Evolutionary conservation across 2,888 invertebrate species (phyloP).

Genomic region (Sericinus montela): DNA sequence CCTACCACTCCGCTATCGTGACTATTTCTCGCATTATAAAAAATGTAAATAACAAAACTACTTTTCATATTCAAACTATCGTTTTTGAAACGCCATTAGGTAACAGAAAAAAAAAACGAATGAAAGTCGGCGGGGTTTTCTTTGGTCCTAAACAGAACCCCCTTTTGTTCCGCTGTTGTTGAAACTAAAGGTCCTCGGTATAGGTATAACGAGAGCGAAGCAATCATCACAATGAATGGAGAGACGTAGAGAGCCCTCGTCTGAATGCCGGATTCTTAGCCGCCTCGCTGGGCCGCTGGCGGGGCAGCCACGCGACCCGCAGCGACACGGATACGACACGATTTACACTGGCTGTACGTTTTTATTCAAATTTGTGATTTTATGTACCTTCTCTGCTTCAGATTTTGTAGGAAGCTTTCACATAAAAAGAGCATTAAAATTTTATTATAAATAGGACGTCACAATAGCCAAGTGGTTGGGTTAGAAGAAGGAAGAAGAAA

Average conservation of each 20-base stretch:
- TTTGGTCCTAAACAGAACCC: conserved; percentile 16
- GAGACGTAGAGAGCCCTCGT: conserved; percentile 40
- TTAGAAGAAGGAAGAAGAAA: no score
- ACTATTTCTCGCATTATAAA: no score
- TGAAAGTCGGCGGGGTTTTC: conserved; percentile 10
- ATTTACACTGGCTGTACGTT: neutral
- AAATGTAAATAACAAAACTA: no score
- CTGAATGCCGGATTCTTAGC: conserved; percentile 49
- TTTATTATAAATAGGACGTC: no score
- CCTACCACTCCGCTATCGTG: no score
- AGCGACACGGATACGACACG: neutral
- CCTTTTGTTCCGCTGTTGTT: conserved; percentile 17
- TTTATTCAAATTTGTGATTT: neutral
- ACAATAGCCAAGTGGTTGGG: no score
- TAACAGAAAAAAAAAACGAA: conserved; percentile 7
- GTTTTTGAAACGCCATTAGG: no score
- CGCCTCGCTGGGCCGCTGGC: conserved; percentile 24
- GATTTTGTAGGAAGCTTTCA: no score
- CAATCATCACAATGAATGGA: conserved; percentile 74
- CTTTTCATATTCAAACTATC: no score
- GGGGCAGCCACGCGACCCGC: conserved; percentile 15
- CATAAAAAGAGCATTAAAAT: no score
- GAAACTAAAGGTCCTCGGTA: conserved; percentile 29
- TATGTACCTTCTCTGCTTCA: no score
- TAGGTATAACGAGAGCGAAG: conserved; percentile 60